A percentile compares a stretch with the other conserved stretches of the same genome.
Conservation (phyloP, 2,797 vertebrate species). For the Cetoscarus ocellatus region DNA sequence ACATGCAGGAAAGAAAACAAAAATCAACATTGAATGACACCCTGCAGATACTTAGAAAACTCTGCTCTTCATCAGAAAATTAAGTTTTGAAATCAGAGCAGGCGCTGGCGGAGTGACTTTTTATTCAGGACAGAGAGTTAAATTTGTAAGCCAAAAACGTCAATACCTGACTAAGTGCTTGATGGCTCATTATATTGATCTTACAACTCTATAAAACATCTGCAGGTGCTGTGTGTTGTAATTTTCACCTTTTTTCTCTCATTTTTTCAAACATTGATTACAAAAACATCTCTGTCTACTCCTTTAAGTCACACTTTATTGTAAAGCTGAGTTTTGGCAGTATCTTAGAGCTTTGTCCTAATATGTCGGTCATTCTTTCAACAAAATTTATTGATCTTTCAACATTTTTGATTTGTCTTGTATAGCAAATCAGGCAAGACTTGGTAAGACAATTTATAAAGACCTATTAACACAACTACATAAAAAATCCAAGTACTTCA, state of each 20-base stretch:
- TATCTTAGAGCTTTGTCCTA: slow-evolving; percentile 2
- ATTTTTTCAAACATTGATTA: slow-evolving; percentile 16
- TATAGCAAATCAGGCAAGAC: no score
- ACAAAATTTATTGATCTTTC: no score
- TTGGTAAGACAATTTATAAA: no score
- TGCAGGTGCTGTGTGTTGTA: slow-evolving; percentile 11
- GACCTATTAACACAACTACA: no score
- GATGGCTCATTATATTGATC: slow-evolving; percentile 39
- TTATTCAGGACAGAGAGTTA: slow-evolving; percentile 24
- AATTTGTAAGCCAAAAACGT: slow-evolving; percentile 31
- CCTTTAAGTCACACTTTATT: slow-evolving; percentile 43
- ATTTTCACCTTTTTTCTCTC: no score
- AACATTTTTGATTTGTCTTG: no score
- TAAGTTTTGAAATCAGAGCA: slow-evolving; percentile 29
- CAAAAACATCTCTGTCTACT: slow-evolving; percentile 15
- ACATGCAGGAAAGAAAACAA: no score
- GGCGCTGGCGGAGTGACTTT: slow-evolving; percentile 20
- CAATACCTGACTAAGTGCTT: slow-evolving; percentile 45
- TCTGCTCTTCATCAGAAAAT: slow-evolving; percentile 29
- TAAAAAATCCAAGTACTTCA: no score
- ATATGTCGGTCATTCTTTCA: no score
- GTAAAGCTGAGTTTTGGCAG: not conserved
- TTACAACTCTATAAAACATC: slow-evolving; percentile 34
- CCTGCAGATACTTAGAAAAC: slow-evolving; percentile 22
- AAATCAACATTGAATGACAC: no score